Conservation (phyloP, 2,888 invertebrate genomes). For the Oithona nana region DNA sequence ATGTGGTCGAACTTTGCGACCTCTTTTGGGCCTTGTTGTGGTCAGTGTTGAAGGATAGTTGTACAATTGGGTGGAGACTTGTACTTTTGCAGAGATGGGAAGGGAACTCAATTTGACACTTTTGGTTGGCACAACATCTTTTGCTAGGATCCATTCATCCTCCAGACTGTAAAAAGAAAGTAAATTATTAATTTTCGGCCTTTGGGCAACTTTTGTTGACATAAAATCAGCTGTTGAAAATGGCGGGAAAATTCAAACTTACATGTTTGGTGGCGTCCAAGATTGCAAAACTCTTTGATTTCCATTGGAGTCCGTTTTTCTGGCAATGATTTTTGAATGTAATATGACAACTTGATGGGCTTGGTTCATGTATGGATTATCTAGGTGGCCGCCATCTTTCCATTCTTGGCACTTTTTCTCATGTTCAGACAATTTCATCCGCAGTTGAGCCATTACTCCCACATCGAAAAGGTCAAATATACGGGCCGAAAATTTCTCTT, state of each 20-base stretch:
- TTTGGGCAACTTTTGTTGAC: background rate
- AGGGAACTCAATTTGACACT: background rate
- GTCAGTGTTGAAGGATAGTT: background rate
- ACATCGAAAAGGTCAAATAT: constrained; percentile 10
- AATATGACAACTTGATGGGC: background rate
- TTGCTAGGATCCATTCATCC: background rate
- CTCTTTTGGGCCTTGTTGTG: background rate
- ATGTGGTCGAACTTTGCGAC: background rate
- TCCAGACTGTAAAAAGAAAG: background rate
- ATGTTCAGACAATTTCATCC: background rate
- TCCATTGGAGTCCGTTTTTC: constrained; percentile 3
- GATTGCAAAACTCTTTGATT: background rate
- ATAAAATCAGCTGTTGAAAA: background rate
- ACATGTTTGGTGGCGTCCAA: background rate
- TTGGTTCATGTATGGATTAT: background rate
- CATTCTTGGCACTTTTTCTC: background rate
- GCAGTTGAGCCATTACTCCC: constrained; percentile 4
- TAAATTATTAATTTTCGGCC: background rate
- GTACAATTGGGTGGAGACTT: background rate
- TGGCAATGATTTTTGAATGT: background rate
- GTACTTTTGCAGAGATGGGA: background rate
- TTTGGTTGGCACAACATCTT: background rate
- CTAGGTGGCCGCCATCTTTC: background rate
- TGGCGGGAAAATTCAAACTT: background rate
- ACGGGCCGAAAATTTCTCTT: background rate